phyloP scores from a whole-genome alignment of 35 echinoderm and acorn worm species.

The Hemicentrotus pulcherrimus region DNA sequence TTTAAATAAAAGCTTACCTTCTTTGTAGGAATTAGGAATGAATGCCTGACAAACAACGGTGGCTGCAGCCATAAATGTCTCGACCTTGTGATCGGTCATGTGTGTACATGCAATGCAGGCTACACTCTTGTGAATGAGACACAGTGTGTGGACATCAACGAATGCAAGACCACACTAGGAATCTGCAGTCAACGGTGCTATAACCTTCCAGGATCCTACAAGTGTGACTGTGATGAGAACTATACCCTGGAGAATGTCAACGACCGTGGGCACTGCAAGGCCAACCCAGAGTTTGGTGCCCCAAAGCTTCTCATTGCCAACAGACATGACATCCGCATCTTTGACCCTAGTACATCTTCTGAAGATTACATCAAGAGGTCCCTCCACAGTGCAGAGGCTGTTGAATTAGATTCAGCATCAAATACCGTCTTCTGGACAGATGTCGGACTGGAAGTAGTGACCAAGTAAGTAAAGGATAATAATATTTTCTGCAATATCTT shows the following conservation, averaged over 20 bases:
- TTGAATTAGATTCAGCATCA: constrained; percentile 57
- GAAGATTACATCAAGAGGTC: neutral
- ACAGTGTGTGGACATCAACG: constrained; percentile 71
- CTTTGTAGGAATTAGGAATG: constrained; percentile 59
- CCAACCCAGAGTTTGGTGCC: neutral
- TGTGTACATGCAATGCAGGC: constrained; percentile 57
- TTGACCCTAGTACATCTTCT: constrained; percentile 48
- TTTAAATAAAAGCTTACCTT: too few species aligned
- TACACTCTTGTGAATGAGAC: constrained; percentile 49
- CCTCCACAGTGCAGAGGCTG: constrained; percentile 62
- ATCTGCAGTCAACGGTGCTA: constrained; percentile 72
- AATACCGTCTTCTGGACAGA: constrained; percentile 70
- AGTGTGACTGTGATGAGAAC: constrained; percentile 60
- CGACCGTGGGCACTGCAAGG: constrained; percentile 47
- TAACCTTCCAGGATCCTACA: constrained; percentile 63
- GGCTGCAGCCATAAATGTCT: constrained; percentile 57
- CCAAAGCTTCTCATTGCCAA: constrained; percentile 60
- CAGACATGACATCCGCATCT: constrained; percentile 65
- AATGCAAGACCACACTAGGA: constrained; percentile 58
- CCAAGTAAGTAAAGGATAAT: constrained; percentile 26
- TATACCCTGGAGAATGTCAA: constrained; percentile 46
- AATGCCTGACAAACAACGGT: constrained; percentile 62
- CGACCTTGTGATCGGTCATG: constrained; percentile 53
- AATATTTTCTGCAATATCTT: neutral
- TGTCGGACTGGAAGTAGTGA: constrained; percentile 55